Evolutionary conservation across 2,113 vertebrate species (phyloP), one percentile per base, ranked within the genome.

Genomic region (Psophia crepitans): DNA sequence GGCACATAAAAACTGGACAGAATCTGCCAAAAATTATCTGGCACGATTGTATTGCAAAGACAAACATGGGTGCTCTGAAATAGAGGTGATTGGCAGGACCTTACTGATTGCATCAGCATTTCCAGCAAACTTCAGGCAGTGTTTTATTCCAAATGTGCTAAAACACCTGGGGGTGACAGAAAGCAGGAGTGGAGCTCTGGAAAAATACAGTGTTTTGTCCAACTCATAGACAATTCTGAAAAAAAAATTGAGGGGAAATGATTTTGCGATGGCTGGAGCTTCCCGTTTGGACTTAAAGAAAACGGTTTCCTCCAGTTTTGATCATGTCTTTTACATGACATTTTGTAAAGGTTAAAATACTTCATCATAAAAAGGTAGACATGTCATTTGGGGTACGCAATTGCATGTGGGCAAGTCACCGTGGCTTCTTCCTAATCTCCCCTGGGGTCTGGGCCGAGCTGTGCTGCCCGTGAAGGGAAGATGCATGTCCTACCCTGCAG

Each of bases 41-140:
- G 9, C 22, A 20, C 14, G 13, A n/a, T 11, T 0, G 1, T 20
- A 0, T 53, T 58, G 60, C n/a, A 24, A 43, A 69, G 43, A 35
- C 30, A n/a, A 28, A 27, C 1, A 14, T 6, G 53, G 26, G 10
- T 43, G 61, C 64, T 58, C 48, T 53, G 69, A 14, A 39, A 7
- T 9, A 46, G 33, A 26, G 32, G 17, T 4, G 16, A 17, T 70
- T 37, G 48, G 27, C 30, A 77, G 65, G 70, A 48, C 12, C 11
- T 14, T 21, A 24, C 12, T 24, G 24, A 54, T 44, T 57, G 21
- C 65, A 54, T 65, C 69, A 24, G 30, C 13, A 5, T 85, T 91
- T 85, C 24, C 75, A 17, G 0, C 23, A 32, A 63, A 63, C 16
- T 26, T 43, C 5, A 51, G 1, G 0, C 24, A 74, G 30, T 2